Evolutionary conservation across 2,888 invertebrate species (phyloP).

Genomic region (Lasioglossum pauxillum): DNA sequence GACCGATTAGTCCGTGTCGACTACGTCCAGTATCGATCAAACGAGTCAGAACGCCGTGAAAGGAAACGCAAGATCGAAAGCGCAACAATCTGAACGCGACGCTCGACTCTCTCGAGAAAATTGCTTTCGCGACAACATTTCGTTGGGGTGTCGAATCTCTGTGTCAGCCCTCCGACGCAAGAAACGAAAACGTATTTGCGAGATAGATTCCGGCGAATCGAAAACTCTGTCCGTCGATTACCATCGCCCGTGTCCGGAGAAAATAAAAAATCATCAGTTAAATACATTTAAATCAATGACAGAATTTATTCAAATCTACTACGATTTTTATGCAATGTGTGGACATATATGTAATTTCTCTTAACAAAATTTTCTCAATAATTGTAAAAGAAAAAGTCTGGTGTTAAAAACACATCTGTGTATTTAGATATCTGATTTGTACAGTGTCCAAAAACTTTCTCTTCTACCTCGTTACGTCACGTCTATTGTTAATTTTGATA

Average conservation of each 20-base stretch:
- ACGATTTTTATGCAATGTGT: background rate
- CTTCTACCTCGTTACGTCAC: too few species aligned
- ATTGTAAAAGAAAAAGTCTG: background rate
- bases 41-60: constrained; percentile 36
- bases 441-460: too few species aligned
- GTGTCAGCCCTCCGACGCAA: constrained; percentile 65
- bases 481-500: too few species aligned
- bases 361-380: background rate
- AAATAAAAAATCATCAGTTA: background rate
- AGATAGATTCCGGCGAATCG: constrained; percentile 79
- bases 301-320: background rate
- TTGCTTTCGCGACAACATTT: constrained; percentile 75
- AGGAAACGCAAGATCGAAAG: constrained; percentile 59
- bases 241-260: constrained; percentile 33
- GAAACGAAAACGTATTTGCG: constrained; percentile 80
- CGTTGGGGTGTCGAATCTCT: constrained; percentile 45
- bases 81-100: constrained; percentile 53
- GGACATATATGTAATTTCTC: background rate
- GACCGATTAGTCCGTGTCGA: constrained; percentile 29
- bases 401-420: too few species aligned
- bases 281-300: too few species aligned
- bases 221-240: constrained; percentile 75
- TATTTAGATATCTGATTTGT: too few species aligned
- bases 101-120: constrained; percentile 66
- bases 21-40: constrained; percentile 58